Evolutionary conservation across 1,140 invertebrate species (phyloP), one percentile per base, ranked within the genome.

Genomic region (Hesperophylax magnus): DNA sequence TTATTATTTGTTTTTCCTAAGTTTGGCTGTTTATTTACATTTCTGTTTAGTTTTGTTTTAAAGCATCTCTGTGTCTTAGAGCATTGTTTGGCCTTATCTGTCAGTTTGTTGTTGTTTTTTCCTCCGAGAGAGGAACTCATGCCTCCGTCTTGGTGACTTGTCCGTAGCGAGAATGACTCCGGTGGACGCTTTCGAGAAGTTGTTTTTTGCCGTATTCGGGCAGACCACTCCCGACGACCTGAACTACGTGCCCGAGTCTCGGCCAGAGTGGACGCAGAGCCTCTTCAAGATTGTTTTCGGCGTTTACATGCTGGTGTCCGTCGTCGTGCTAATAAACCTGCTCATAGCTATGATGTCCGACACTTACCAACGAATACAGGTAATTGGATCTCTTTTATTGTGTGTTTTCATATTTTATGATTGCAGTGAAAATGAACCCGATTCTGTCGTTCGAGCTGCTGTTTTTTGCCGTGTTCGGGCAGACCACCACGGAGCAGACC

Each of bases 271-370:
- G 95, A 96, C 95, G 71, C 93, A 92, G 84, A 93, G 93, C 84
- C 91, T 96, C 80, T 96, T 95, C 91, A 96, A 96, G 92, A 92
- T 95, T 84, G 92, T 95, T 78, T 95, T 95, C 89, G 95, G 95
- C 77, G 95, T 98, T 85, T 99, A 99, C 92, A 97, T 99, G 96
- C 93, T 99, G 93, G 97, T 99, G 78, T 98, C 98, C 74, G 96
- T 99, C 81, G 97, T 99, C 86, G 98, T 99, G 76, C 93, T 99
- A 79, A 99, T 99, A 91, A 99, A 99, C 91, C 93, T 99, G 78
- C 94, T 99, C 85, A 99, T 99, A 93, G 98, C 98, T 92, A 99
- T 99, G 98, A 99, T 99, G 98, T 98, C 97, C 86, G 98, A 99
- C 92, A 99, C 98, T 31, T 99, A 99, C 90, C 98, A 99, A 88